Evolutionary conservation across 2,888 invertebrate genomes (phyloP), one percentile per base, ranked within the genome.

Genomic region (Conops quadrifasciatus): DNA sequence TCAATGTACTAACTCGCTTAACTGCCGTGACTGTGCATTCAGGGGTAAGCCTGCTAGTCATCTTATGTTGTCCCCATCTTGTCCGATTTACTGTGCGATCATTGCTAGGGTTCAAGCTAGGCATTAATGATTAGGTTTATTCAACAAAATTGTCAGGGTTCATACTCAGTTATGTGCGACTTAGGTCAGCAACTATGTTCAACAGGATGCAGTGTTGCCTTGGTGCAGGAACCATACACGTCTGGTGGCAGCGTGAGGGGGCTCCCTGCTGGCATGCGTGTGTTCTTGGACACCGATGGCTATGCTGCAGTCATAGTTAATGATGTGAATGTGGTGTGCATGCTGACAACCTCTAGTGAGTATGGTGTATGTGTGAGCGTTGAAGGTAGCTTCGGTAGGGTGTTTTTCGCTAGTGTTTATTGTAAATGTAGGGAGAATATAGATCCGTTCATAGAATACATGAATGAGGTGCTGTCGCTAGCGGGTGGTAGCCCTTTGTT

Each of bases 21-120:
- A 36, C 62, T 72, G 71, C 60, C 71, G 76, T 7, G 73, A 76
- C 7, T 75, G 76, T 62, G 70, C 73, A 0, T 68, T 71, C 36
- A 68, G 51, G 65, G 73, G 71, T 2, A 51, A 67, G 19, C 71
- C 72, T 1, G 65, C 75, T 2, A 70, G 36, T 11, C 76, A 75
- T 70, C 30, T 24, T n/a, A 75, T 73, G 75, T n/a, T 76, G 43
- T 73, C 72, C 0, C 5, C 36, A 36, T 4, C 4, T 4, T 36
- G 36, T 9, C 36, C 36, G 4, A 4, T 36, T 9, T 36, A 36
- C 9, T 36, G 5, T 9, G 36, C 36, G 4, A 9, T 9, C 36
- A 36, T 36, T 36, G 36, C 36, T 36, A 36, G 36, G 36, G 4
- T 9, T 4, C 9, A 7, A 36, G 36, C 9, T 36, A 36, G 36